Evolutionary conservation across 2,888 invertebrate species (phyloP), one percentile per base, ranked within the genome.

Genomic region (Eurytoma californica): DNA sequence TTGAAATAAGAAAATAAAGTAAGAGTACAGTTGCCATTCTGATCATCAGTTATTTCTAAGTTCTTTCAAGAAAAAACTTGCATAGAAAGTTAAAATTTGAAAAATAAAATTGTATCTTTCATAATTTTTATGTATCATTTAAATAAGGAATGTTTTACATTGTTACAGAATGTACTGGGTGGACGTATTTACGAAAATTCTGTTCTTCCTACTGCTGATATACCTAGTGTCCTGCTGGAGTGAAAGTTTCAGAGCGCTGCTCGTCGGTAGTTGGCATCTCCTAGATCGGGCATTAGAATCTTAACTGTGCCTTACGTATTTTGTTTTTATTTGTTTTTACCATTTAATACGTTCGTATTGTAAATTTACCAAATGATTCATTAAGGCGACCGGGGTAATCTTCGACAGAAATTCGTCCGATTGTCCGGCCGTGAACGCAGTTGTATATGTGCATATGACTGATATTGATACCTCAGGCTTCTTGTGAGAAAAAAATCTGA

Each of bases 151-250:
- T 61, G 82, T 79, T 39, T 39, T 83, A 79, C 86, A 86, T 86
- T 84, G 85, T 93, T 91, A 30, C 92, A 97, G 97, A 73, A 97
- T 97, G 96, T 97, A 95, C 91, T 94, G 93, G 90, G 94, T 97
- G 7, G 97, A 97, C 87, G 91, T 94, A 51, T 87, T 96, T 3
- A 93, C 94, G 63, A 94, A 95, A 85, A 92, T 93, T 0, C 86
- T 95, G 20, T 94, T 96, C 90, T 92, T 94, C 88, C 91, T 91
- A 3, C 91, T 94, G 4, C 84, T 95, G n/a, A 84, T 94, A 13
- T 95, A 89, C 80, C 76, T 84, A 18, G 16, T 89, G 18, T 82
- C 84, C 39, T 87, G 84, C n/a, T 90, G 88, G 89, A 88, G 86
- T 79, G 85, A 86, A 13, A 87, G 86, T 77, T 89, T 90, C 74